Conservation (phyloP, 2,888 invertebrate genomes). For the Andrena bucephala region DNA sequence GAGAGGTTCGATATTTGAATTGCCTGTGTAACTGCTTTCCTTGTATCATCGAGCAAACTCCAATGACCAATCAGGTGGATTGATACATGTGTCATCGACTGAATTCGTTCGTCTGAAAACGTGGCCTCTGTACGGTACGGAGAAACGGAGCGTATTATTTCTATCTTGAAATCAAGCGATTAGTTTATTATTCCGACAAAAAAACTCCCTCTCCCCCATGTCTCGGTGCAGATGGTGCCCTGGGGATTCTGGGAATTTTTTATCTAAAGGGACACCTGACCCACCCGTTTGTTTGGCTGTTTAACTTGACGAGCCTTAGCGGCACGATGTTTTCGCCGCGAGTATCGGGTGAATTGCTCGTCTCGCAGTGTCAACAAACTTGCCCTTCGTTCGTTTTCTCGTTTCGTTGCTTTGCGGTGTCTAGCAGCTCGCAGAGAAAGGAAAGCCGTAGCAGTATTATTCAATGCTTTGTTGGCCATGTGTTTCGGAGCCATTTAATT, state of each 20-base stretch:
- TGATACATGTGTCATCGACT: neutral
- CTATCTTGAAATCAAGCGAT: neutral
- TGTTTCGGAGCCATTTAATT: neutral
- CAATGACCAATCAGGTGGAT: neutral
- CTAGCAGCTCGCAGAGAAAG: neutral
- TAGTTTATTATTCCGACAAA: conserved; percentile 10
- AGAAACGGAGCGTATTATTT: neutral
- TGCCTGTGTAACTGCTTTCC: neutral
- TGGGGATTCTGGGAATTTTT: conserved; percentile 40
- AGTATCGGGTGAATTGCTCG: conserved; percentile 39
- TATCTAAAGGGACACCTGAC: conserved; percentile 31
- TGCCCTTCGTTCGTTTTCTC: conserved; percentile 21
- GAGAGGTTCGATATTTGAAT: neutral
- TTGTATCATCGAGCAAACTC: neutral
- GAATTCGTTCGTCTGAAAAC: neutral
- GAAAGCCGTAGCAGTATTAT: neutral
- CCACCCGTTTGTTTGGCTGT: conserved; percentile 60
- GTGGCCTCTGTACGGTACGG: neutral
- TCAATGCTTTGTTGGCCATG: neutral
- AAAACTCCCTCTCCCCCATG: neutral
- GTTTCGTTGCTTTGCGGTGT: neutral
- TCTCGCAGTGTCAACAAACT: conserved; percentile 66
- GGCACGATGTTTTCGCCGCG: conserved; percentile 41
- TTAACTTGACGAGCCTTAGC: conserved; percentile 42
- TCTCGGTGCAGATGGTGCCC: conserved; percentile 3